Evolutionary conservation across 2,888 invertebrate genomes (phyloP).

Genomic region (Aquatica leii): DNA sequence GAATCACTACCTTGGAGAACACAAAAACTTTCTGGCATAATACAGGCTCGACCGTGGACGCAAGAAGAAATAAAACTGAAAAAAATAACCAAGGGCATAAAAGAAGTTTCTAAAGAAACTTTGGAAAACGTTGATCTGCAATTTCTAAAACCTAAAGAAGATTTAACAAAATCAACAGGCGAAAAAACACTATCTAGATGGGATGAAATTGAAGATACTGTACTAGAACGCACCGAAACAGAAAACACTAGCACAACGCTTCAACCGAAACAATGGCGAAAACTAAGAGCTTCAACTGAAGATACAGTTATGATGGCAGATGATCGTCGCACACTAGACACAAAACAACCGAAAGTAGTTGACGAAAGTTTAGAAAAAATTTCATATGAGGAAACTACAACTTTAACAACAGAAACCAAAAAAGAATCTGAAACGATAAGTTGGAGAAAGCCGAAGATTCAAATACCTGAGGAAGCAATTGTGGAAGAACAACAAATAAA

Average conservation of each 20-base stretch:
- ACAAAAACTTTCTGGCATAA: conserved; percentile 33
- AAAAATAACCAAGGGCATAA: conserved; percentile 53
- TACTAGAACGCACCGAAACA: conserved; percentile 50
- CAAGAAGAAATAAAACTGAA: conserved; percentile 70
- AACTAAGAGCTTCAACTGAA: conserved; percentile 4
- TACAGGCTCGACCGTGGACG: conserved; percentile 66
- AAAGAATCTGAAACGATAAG: neutral
- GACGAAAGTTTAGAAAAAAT: neutral
- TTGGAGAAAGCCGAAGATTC: conserved; percentile 17
- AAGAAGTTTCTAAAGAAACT: conserved; percentile 53
- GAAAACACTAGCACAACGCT: neutral
- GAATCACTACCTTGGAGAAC: conserved; percentile 66
- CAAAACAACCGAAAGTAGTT: neutral
- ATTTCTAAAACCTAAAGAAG: conserved; percentile 13
- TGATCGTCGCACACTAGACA: neutral
- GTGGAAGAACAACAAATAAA: neutral
- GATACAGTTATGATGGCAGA: neutral
- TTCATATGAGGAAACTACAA: neutral
- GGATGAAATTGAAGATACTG: conserved; percentile 35
- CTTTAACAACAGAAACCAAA: neutral
- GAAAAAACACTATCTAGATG: conserved; percentile 37
- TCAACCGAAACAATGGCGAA: conserved; percentile 2
- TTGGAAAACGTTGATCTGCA: conserved; percentile 56
- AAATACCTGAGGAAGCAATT: conserved; percentile 5
- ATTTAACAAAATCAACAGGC: conserved; percentile 62